A percentile compares a stretch with the other conserved stretches of the same genome.
phyloP scores from a whole-genome alignment of 2,888 invertebrate species.

The Saturnia pavonia region DNA sequence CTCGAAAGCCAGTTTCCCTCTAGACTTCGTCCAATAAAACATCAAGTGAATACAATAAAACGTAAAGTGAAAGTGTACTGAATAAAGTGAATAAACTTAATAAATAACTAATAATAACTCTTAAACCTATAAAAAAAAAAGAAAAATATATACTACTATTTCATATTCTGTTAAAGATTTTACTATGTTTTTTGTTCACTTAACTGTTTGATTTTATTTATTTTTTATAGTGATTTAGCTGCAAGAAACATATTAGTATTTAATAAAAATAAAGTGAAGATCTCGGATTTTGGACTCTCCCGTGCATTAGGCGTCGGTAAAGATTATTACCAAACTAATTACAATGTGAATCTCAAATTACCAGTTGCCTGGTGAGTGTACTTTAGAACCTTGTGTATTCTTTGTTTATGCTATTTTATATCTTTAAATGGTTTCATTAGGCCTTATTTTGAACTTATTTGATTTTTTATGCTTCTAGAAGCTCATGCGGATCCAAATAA shows the following conservation, averaged over 20 bases:
- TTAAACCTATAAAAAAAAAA: neutral
- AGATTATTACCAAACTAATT: conserved; percentile 99
- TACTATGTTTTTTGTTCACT: too few relatives aligned
- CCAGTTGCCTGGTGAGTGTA: conserved; percentile 95
- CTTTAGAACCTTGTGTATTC: neutral
- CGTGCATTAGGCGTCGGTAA: conserved; percentile 98
- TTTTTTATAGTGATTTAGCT: conserved; percentile 91
- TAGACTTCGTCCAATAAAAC: too few relatives aligned
- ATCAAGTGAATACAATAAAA: too few relatives aligned
- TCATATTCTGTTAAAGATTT: neutral
- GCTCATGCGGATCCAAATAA: too few relatives aligned
- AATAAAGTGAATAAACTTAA: too few relatives aligned
- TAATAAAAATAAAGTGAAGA: conserved; percentile 97
- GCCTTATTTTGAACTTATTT: too few relatives aligned
- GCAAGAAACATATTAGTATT: conserved; percentile 99
- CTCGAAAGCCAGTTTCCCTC: too few relatives aligned
- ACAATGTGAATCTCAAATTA: conserved; percentile 97
- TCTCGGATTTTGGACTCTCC: conserved; percentile 98
- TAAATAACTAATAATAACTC: too few relatives aligned
- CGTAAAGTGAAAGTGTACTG: too few relatives aligned
- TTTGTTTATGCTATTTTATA: neutral
- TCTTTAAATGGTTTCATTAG: too few relatives aligned
- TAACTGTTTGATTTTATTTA: neutral
- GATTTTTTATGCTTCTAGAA: too few relatives aligned
- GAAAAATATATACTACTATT: neutral